Conservation (phyloP, 1,140 invertebrate species). For the Aphelinus certus region DNA sequence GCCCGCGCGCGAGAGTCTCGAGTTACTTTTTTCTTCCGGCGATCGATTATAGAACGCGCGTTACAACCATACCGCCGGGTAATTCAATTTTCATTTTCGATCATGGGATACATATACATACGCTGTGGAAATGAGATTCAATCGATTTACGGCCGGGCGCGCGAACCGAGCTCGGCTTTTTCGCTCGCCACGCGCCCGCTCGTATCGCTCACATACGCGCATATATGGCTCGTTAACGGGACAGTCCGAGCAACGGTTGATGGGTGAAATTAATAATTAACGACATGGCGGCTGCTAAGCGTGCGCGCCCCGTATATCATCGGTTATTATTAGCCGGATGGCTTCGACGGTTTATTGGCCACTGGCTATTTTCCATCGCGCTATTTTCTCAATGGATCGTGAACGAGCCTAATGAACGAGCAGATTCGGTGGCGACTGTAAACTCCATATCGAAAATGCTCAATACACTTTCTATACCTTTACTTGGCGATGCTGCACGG, state of each 20-base stretch:
- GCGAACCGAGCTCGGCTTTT: too few relatives aligned
- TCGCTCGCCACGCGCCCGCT: neutral
- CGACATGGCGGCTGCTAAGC: neutral
- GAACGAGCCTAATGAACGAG: neutral
- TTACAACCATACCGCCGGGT: too few relatives aligned
- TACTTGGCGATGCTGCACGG: too few relatives aligned
- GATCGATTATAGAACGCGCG: too few relatives aligned
- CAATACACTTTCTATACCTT: neutral
- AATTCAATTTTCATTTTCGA: too few relatives aligned
- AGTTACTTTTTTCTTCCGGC: too few relatives aligned
- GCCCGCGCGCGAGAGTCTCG: too few relatives aligned
- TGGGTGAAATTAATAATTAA: slow-evolving; percentile 19
- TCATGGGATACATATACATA: too few relatives aligned
- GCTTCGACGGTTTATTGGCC: slow-evolving; percentile 1
- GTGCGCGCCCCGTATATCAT: too few relatives aligned
- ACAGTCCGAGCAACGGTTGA: slow-evolving; percentile 3
- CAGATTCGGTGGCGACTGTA: neutral
- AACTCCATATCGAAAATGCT: neutral
- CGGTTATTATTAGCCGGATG: slow-evolving; percentile 15
- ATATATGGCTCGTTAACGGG: slow-evolving; percentile 18
- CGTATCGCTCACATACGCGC: neutral
- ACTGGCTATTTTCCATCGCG: slow-evolving; percentile 5
- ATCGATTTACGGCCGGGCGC: too few relatives aligned
- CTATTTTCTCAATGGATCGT: neutral
- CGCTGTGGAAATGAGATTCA: too few relatives aligned